A percentile compares a stretch with the other conserved stretches of the same genome.
Evolutionary conservation across 1,140 invertebrate genomes (phyloP).

Genomic region (Anastatus disparis): DNA sequence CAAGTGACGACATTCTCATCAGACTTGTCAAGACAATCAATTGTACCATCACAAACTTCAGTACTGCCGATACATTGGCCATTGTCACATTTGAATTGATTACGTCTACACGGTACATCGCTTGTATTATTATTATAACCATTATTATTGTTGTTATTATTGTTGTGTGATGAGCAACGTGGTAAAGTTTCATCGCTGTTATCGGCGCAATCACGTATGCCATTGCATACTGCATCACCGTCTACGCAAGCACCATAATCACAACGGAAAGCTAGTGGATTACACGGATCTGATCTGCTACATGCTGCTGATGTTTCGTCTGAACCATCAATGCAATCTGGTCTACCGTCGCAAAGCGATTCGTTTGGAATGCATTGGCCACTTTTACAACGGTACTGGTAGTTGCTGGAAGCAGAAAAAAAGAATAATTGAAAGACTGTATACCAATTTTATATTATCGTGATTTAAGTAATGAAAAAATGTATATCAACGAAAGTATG

Average conservation of each 20-base stretch:
- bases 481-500: too few relatives aligned
- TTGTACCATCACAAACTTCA: conserved; percentile 66
- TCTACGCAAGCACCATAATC: conserved; percentile 72
- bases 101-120: conserved; percentile 23
- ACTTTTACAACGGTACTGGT: conserved; percentile 53
- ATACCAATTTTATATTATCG: too few relatives aligned
- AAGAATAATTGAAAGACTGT: too few relatives aligned
- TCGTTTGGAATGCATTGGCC: conserved; percentile 57
- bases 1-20: conserved; percentile 71
- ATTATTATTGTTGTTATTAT: neutral
- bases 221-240: conserved; percentile 69
- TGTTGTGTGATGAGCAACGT: conserved; percentile 28
- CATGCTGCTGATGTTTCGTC: conserved; percentile 72
- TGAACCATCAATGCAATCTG: conserved; percentile 68
- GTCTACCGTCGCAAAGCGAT: conserved; percentile 67
- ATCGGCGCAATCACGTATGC: conserved; percentile 72
- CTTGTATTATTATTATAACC: neutral
- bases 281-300: conserved; percentile 59
- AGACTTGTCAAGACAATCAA: conserved; percentile 68
- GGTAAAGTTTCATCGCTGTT: conserved; percentile 73
- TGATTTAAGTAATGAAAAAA: too few relatives aligned
- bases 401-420: too few relatives aligned
- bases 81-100: conserved; percentile 55
- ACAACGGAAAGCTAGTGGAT: conserved; percentile 68
- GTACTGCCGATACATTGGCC: conserved; percentile 56